These are phyloP conservation scores for Aphodius sticticus DNA, from an alignment of 2,888 invertebrate species.

Conservation along the genomic window DNA sequence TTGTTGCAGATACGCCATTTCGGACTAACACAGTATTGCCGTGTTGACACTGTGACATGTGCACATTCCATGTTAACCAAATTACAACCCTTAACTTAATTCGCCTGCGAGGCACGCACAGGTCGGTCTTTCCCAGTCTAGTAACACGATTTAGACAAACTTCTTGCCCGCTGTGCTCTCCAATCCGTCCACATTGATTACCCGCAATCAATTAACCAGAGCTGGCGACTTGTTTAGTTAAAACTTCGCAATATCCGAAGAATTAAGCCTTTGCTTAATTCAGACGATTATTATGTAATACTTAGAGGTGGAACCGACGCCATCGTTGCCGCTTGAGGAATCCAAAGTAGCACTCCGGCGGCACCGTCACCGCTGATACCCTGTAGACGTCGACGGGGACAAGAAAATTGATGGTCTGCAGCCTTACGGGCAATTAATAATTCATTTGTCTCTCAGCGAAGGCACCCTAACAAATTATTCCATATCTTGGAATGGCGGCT, in stretches of 20 bases:
- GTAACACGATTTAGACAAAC: neutral
- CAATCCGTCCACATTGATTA: neutral
- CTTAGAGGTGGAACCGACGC: neutral
- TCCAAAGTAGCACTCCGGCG: neutral
- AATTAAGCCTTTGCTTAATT: neutral
- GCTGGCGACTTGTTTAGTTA: neutral
- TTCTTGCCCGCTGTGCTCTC: neutral
- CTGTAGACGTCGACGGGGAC: neutral
- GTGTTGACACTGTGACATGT: neutral
- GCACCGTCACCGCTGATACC: neutral
- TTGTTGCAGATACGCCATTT: too few relatives aligned
- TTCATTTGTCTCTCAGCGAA: slow-evolving; percentile 4
- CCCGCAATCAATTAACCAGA: neutral
- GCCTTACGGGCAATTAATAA: slow-evolving; percentile 4
- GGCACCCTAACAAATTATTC: neutral
- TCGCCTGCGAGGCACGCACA: neutral
- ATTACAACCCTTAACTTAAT: neutral
- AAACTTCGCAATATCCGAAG: slow-evolving; percentile 4
- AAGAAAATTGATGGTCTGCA: neutral
- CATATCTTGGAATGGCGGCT: slow-evolving; percentile 4
- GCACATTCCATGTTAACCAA: neutral
- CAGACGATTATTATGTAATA: neutral
- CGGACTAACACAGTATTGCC: too few relatives aligned
- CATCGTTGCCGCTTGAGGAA: neutral
- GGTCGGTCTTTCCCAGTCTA: neutral